These are phyloP conservation scores for Heliothis peltigera DNA, from an alignment of 2,888 invertebrate species.

Conservation along the genomic window DNA sequence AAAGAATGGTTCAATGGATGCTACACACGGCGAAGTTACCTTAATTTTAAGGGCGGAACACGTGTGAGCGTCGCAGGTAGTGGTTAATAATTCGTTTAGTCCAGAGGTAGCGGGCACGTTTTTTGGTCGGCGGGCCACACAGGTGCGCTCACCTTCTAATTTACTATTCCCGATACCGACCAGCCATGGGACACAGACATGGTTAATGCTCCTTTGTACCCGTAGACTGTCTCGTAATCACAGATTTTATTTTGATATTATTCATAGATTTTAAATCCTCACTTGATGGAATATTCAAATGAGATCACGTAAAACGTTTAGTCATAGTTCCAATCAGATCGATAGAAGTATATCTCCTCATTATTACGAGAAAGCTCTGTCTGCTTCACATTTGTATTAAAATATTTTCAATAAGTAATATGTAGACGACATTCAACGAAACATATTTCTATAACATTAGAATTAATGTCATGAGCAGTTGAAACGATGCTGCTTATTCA, in stretches of 20 bases:
- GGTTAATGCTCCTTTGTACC: constrained; percentile 80
- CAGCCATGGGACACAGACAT: constrained; percentile 72
- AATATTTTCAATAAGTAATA: too few species aligned
- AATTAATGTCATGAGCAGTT: too few species aligned
- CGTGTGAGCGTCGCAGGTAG: constrained; percentile 84
- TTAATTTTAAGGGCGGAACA: constrained; percentile 52
- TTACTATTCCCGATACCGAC: constrained; percentile 86
- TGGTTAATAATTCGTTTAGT: constrained; percentile 89
- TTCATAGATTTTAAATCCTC: constrained; percentile 51
- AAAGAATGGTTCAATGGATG: constrained; percentile 65
- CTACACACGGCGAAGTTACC: constrained; percentile 24
- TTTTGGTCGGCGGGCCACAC: constrained; percentile 86
- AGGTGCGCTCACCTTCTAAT: constrained; percentile 86
- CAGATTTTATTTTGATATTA: constrained; percentile 66
- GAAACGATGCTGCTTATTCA: too few species aligned
- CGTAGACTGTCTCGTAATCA: constrained; percentile 65
- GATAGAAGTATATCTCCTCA: constrained; percentile 11
- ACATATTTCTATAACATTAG: too few species aligned
- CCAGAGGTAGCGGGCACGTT: constrained; percentile 85
- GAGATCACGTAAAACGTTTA: constrained; percentile 30
- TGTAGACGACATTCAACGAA: too few species aligned
- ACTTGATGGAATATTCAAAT: constrained; percentile 58
- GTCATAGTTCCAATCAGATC: constrained; percentile 23
- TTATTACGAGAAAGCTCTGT: not conserved
- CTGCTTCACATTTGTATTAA: not conserved